Percentiles rank a stretch among this genome's conserved stretches.
Conservation (phyloP, 2,888 invertebrate species). For the Dastarcus helophoroides region DNA sequence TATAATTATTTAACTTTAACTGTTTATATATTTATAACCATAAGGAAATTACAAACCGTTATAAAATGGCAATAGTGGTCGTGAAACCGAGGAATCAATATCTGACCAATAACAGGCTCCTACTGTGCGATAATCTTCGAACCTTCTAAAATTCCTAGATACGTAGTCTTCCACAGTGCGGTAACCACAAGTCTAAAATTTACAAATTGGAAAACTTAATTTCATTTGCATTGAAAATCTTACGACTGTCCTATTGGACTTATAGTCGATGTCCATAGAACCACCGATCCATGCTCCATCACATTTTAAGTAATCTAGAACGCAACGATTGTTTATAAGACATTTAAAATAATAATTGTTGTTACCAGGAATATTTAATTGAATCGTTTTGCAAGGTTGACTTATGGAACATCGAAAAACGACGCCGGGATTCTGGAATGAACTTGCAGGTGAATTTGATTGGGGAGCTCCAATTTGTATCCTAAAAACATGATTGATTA, state of each 20-base stretch:
- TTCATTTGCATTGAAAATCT: slow-evolving; percentile 9
- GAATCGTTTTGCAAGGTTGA: slow-evolving; percentile 5
- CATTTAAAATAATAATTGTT: too few species aligned
- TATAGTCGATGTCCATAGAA: slow-evolving; percentile 30
- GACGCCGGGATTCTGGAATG: slow-evolving; percentile 13
- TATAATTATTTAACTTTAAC: too few species aligned
- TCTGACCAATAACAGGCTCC: slow-evolving; percentile 31
- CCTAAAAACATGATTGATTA: too few species aligned
- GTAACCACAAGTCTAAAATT: slow-evolving; percentile 16
- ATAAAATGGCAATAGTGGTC: too few species aligned
- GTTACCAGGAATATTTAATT: too few species aligned
- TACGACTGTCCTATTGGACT: slow-evolving; percentile 26
- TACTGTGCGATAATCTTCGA: slow-evolving; percentile 20
- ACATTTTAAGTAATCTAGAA: too few species aligned
- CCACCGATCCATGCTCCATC: slow-evolving; percentile 34
- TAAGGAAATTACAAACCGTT: too few species aligned
- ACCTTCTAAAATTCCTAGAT: too few species aligned
- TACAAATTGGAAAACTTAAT: slow-evolving; percentile 9
- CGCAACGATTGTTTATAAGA: too few species aligned
- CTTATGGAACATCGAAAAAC: slow-evolving; percentile 16
- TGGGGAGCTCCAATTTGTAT: slow-evolving; percentile 20
- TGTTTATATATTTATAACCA: too few species aligned
- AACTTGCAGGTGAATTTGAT: slow-evolving; percentile 10
- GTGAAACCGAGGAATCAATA: slow-evolving; percentile 17
- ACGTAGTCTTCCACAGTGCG: slow-evolving; percentile 6